Evolutionary conservation across 2,888 invertebrate species (phyloP), one percentile per base, ranked within the genome.

Genomic region (Proisotoma minuta): DNA sequence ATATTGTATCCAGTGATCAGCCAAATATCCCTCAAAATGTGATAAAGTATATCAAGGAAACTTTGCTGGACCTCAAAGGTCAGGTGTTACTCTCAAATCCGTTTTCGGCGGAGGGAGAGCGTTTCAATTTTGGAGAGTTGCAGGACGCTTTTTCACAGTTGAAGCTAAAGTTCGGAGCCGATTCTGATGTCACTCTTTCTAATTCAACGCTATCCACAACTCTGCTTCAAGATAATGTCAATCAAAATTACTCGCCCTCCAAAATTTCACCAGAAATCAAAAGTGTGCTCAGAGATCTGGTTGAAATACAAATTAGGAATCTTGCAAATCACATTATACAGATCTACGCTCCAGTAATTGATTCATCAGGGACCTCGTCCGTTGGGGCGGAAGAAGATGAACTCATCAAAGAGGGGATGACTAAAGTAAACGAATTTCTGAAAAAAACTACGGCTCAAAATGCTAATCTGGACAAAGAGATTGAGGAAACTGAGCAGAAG

Each of bases 21-120:
- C 65, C 70, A 1, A 66, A 65, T 43, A 57, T 70, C 4, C 23
- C 68, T 2, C 59, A 54, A 10, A 28, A 56, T 10, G 49, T 57
- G 3, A 26, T 70, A 12, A 27, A 59, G 18, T 54, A 48, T 1
- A 43, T 70, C 15, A 59, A 65, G 49, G 63, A 54, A 29, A 51
- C 52, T 34, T 28, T 66, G 12, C 27, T 66, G n/a, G 24, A n/a
- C 1, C 24, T 63, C 22, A 57, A 60, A 15, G 29, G 40, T 12
- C 43, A 28, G 1, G 22, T 40, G 10, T 10, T 34, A 1, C 24
- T 18, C 8, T 39, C 47, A 4, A 63, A 63, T 29, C 57, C 52
- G 10, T 63, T 63, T 22, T n/a, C n/a, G n/a, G 53, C 57, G 22
- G 47, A 57, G 22, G 29, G 34, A 27, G 27, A 48, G 27, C 23